A percentile compares a stretch with the other conserved stretches of the same genome.
Conservation (phyloP, 2,113 vertebrate species). For the Murina feae region DNA sequence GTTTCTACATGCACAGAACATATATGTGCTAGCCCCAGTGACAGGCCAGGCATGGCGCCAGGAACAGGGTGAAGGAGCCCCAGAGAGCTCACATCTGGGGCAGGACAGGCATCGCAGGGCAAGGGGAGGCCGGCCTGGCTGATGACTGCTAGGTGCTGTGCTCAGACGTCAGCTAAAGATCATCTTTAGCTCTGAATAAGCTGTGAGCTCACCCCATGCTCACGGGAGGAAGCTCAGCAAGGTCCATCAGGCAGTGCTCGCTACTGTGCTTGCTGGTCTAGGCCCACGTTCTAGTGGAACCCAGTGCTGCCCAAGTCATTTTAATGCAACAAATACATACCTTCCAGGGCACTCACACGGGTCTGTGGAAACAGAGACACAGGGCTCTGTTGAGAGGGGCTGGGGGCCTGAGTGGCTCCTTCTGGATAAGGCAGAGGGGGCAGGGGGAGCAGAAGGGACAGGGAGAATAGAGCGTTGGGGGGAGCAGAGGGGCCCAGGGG, state of each 20-base stretch:
- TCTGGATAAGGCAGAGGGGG: neutral
- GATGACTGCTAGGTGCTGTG: neutral
- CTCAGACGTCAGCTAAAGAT: no score
- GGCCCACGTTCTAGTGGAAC: neutral
- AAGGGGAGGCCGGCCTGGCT: neutral
- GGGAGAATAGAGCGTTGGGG: no score
- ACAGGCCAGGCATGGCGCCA: neutral
- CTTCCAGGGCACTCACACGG: neutral
- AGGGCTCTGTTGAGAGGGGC: neutral
- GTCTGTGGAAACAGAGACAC: neutral
- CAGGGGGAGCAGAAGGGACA: no score
- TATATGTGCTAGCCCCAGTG: rapidly evolving
- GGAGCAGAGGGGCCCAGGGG: no score
- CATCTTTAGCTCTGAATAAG: neutral
- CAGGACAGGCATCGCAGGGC: neutral
- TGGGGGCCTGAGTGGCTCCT: neutral
- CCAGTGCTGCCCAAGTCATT: neutral
- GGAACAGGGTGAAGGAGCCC: no score
- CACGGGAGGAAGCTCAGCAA: neutral
- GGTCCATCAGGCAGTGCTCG: neutral
- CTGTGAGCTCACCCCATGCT: neutral
- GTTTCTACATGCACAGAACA: neutral
- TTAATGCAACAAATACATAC: neutral
- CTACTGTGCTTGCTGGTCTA: neutral
- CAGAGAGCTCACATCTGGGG: neutral